These are phyloP conservation scores for Rhinopithecus roxellana DNA, from an alignment of 2,113 vertebrate species.

Conservation along the genomic window DNA sequence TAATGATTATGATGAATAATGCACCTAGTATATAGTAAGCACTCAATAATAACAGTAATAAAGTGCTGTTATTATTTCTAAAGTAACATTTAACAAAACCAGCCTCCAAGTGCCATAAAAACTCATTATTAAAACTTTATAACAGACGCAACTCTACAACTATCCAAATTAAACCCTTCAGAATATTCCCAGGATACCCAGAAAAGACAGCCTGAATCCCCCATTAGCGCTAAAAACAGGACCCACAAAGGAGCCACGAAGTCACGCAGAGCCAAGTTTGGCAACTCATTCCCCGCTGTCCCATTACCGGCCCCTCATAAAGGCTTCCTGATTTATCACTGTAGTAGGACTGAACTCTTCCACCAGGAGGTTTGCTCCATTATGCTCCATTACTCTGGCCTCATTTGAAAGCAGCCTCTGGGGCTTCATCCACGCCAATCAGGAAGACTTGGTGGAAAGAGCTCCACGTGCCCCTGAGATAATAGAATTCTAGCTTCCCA, in stretches of 20 bases:
- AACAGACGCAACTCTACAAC: background rate
- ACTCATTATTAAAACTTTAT: background rate
- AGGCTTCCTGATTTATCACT: background rate
- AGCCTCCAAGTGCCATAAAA: background rate
- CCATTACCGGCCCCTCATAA: background rate
- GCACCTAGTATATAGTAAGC: background rate
- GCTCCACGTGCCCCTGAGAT: background rate
- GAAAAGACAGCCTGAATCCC: background rate
- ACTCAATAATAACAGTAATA: background rate
- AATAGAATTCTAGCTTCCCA: background rate
- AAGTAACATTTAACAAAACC: constrained; percentile 32
- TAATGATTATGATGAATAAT: background rate
- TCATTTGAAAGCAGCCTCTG: background rate
- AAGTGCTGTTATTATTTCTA: constrained; percentile 12
- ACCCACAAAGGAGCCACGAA: background rate
- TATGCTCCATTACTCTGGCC: background rate
- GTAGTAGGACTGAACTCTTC: background rate
- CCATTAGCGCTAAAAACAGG: background rate
- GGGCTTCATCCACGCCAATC: background rate
- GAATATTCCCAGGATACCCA: background rate
- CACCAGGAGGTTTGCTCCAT: background rate
- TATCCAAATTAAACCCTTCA: background rate
- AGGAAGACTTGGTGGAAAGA: constrained; percentile 8
- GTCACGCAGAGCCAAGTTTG: background rate
- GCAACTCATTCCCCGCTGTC: background rate